Evolutionary conservation across 1,140 invertebrate species (phyloP).

Genomic region (Hermatobates lingyangjiaoensis): DNA sequence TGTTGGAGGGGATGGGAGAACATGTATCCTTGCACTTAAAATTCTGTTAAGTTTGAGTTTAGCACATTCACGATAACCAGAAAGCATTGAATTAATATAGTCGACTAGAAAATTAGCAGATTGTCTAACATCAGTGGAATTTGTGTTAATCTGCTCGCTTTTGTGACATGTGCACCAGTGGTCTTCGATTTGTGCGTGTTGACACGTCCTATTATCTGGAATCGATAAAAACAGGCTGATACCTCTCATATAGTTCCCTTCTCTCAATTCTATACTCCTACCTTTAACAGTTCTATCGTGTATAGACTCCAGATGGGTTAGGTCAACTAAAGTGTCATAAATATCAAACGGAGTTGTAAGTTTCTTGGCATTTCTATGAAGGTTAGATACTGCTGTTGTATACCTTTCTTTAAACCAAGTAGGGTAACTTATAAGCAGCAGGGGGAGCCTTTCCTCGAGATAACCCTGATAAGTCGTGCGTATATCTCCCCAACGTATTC

Average conservation of each 20-base stretch:
- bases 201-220: slow-evolving; percentile 49
- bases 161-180: slow-evolving; percentile 72
- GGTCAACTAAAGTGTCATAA: slow-evolving; percentile 39
- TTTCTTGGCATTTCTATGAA: slow-evolving; percentile 30
- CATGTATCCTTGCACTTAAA: slow-evolving; percentile 11
- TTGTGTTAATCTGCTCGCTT: slow-evolving; percentile 29
- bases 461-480: slow-evolving; percentile 39
- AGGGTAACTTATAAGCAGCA: slow-evolving; percentile 38
- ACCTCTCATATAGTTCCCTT: slow-evolving; percentile 22
- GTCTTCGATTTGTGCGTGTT: slow-evolving; percentile 47
- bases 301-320: slow-evolving; percentile 30
- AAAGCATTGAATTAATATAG: slow-evolving; percentile 40
- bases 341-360: slow-evolving; percentile 41
- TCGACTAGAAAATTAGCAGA: slow-evolving; percentile 34
- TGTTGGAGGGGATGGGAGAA: neutral
- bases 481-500: slow-evolving; percentile 43
- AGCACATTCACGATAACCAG: slow-evolving; percentile 34
- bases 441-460: slow-evolving; percentile 47
- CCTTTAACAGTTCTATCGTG: slow-evolving; percentile 18
- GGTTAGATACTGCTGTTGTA: slow-evolving; percentile 26
- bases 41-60: slow-evolving; percentile 11
- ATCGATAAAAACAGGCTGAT: slow-evolving; percentile 59
- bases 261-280: slow-evolving; percentile 17
- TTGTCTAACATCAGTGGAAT: slow-evolving; percentile 27
- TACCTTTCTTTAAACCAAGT: slow-evolving; percentile 34